Base-by-base conservation (phyloP, 2,888 invertebrate genomes). In the Mimas tiliae region DNA sequence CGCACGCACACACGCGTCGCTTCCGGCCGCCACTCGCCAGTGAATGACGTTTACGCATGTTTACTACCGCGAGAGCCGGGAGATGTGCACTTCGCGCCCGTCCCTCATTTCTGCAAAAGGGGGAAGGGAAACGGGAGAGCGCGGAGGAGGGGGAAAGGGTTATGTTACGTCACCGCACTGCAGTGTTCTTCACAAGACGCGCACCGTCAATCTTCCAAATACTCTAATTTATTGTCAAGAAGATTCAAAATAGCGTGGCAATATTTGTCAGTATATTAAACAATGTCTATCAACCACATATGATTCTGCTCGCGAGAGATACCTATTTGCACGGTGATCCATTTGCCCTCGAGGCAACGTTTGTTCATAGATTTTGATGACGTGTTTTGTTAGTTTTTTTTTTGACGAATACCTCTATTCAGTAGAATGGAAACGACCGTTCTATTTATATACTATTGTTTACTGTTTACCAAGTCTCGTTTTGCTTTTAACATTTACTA, bases 1-100 rank as follows among this genome's bases (percentile, higher is more conserved):
- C 68, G 62, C 73, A 80, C 82, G 65, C 85, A 83, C 84, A 84
- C 85, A 73, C 47, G 65, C 69, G 48, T 72, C 72, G 80, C 77
- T 86, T 88, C 89, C 89, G 89, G 87, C 80, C 85, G 80, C 77
- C 82, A 84, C 85, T 88, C 85, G 80, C 77, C 82, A 84, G 85
- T 88, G 90, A 90, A 89, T 89, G 91, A 89, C 89, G 87, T 82
- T 84, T 88, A 90, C 90, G 86, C 86, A 83, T 88, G 89, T 90
- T 90, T 91, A 90, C 91, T 91, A 90, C 86, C 79, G 50, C 50
- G 50, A 16, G 48, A 48, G 48, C 7, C 73, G 70, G 72, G 73
- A 71, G 79, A 79, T 71, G 65, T 67, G 71, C 73, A 79, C 74
- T 83, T 87, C 67, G 71, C 73, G 79, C 74, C 83, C 87, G 90